A percentile compares a stretch with the other conserved stretches of the same genome.
Conservation (phyloP, 2,888 invertebrate species). For the Athetis lepigone region DNA sequence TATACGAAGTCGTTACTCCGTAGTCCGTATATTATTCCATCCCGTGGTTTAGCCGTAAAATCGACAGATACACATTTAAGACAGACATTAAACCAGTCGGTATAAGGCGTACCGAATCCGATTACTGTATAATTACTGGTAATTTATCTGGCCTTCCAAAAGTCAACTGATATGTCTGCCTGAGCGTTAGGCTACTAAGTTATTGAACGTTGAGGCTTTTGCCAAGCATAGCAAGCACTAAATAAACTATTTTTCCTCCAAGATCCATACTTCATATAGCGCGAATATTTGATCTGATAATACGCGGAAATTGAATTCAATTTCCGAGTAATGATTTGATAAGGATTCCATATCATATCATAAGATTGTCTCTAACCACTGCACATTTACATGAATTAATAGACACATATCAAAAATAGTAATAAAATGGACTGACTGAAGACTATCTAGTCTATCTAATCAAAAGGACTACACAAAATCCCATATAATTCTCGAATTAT, state of each 20-base stretch:
- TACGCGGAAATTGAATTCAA: not conserved
- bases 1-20: too few relatives aligned
- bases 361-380: slow-evolving; percentile 2
- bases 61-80: too few relatives aligned
- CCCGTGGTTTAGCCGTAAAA: too few relatives aligned
- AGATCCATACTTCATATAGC: not conserved
- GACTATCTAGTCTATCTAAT: too few relatives aligned
- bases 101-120: too few relatives aligned
- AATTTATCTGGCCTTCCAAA: not conserved
- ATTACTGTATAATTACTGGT: too few relatives aligned
- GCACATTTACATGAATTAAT: slow-evolving; percentile 13
- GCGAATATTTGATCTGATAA: not conserved
- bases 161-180: slow-evolving; percentile 13
- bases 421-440: slow-evolving; percentile 32
- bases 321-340: too few relatives aligned
- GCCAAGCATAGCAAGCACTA: not conserved
- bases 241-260: not conserved
- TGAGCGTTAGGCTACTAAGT: not conserved
- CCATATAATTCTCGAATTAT: not conserved
- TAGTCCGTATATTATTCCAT: too few relatives aligned
- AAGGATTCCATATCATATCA: not conserved
- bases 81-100: too few relatives aligned
- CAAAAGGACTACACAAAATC: not conserved
- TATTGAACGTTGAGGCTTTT: not conserved
- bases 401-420: slow-evolving; percentile 41